A percentile compares a stretch with the other conserved stretches of the same genome.
Evolutionary conservation across 30 jellyfish, hydroid and myxozoan genomes (phyloP).

Genomic region (Aurelia aurita): DNA sequence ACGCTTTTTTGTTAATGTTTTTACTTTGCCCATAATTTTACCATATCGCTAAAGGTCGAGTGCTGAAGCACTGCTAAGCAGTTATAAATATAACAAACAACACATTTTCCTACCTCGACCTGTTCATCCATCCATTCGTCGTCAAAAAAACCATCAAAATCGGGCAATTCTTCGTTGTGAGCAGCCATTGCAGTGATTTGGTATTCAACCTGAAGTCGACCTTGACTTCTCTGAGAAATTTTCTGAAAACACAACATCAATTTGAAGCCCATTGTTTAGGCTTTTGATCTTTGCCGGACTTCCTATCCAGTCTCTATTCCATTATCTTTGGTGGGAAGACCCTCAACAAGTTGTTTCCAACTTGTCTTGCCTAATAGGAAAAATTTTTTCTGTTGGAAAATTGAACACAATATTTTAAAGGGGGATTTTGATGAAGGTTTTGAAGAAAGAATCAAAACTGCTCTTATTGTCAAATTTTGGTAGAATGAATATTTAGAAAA

Average conservation of each 20-base stretch:
- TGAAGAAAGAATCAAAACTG: no score
- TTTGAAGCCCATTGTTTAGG: slow-evolving; percentile 52
- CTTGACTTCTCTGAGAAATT: slow-evolving; percentile 64
- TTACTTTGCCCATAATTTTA: slow-evolving; percentile 3
- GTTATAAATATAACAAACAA: background rate
- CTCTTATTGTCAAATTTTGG: no score
- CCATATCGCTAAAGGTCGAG: slow-evolving; percentile 2
- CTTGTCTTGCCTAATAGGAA: no score
- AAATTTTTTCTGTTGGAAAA: no score
- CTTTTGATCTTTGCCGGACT: slow-evolving; percentile 75
- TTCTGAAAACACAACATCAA: slow-evolving; percentile 61
- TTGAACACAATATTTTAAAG: no score
- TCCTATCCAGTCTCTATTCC: no score
- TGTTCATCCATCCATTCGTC: slow-evolving; percentile 60
- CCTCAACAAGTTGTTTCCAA: no score
- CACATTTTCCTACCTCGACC: slow-evolving; percentile 57
- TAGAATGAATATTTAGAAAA: no score
- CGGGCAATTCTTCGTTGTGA: slow-evolving; percentile 33
- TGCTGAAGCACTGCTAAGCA: background rate
- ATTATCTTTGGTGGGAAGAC: no score
- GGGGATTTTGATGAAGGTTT: no score
- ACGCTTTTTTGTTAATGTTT: no score
- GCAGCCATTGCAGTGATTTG: slow-evolving; percentile 33
- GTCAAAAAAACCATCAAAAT: slow-evolving; percentile 45
- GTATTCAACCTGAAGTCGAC: slow-evolving; percentile 57